Evolutionary conservation across 2,888 invertebrate species (phyloP), one percentile per base, ranked within the genome.

Genomic region (Caenorhabditis doughertyi): DNA sequence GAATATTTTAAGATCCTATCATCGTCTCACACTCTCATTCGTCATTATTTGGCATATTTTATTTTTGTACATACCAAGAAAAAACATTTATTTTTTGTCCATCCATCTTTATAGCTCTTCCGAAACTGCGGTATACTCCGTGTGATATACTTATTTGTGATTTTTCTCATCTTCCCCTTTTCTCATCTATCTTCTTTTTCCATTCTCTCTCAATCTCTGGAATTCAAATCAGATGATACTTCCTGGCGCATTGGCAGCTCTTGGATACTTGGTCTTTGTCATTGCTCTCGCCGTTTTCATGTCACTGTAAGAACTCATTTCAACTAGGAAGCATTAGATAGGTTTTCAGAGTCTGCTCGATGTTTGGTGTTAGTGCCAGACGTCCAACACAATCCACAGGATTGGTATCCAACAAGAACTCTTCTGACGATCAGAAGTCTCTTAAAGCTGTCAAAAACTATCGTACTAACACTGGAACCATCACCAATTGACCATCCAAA

Each of bases 191-290:
- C n/a, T n/a, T n/a, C n/a, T n/a, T n/a, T n/a, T n/a, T n/a, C n/a
- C n/a, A n/a, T n/a, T n/a, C n/a, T n/a, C n/a, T n/a, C n/a, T n/a
- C n/a, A n/a, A n/a, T n/a, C n/a, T n/a, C n/a, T n/a, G n/a, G n/a
- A n/a, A n/a, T n/a, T 25, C 27, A 7, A 55, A n/a, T 55, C 32
- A 27, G 18, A 68, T 68, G 68, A 53, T 68, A 13, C 21, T 68
- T 27, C 68, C 55, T 42, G 68, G 68, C 3, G 68, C 42, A 5
- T 13, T 68, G n/a, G 68, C 68, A 4, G 68, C 56, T 29, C 32
- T 68, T 7, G 29, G 8, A 23, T 68, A 68, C 21, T 56, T 68
- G 21, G 42, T 51, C 5, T n/a, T 42, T 7, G 68, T 56, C 2
- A 18, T 68, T 29, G 44, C 39, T 18, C 42, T 68, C 0, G 56